Evolutionary conservation across 2,113 vertebrate genomes (phyloP).

Genomic region (Alosa alosa): DNA sequence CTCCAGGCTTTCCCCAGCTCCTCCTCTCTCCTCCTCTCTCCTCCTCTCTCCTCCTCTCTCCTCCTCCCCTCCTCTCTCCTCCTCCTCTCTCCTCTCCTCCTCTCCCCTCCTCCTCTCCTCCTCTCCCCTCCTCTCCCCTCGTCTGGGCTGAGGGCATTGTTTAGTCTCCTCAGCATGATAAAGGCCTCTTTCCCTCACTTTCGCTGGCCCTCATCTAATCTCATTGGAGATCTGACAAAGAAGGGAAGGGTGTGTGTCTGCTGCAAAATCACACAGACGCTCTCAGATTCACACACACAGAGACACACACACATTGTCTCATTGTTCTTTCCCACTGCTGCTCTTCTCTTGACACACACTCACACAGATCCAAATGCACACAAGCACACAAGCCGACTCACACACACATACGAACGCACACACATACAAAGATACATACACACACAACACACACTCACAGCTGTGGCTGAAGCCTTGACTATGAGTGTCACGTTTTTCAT

Average conservation of each 20-base stretch:
- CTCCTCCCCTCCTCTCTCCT: neutral
- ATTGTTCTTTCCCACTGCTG: neutral
- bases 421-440: slow-evolving; percentile 41
- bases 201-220: slow-evolving; percentile 42
- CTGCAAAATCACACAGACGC: slow-evolving; percentile 33
- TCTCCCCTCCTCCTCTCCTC: neutral
- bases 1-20: neutral
- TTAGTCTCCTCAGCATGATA: slow-evolving; percentile 32
- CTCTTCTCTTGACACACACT: slow-evolving; percentile 16
- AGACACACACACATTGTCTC: neutral
- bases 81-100: neutral
- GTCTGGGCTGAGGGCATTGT: slow-evolving; percentile 9
- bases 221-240: slow-evolving; percentile 49
- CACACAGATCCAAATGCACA: slow-evolving; percentile 25
- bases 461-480: slow-evolving; percentile 30
- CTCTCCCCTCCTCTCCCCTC: neutral
- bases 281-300: slow-evolving; percentile 16
- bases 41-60: neutral
- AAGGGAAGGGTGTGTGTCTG: slow-evolving; percentile 54
- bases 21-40: neutral
- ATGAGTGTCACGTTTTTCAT: slow-evolving; percentile 49
- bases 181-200: slow-evolving; percentile 17
- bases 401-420: slow-evolving; percentile 4
- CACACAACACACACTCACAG: slow-evolving; percentile 11
- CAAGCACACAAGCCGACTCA: slow-evolving; percentile 24